phyloP scores from a whole-genome alignment of 2,797 vertebrate species.

The Sphaeramia orbicularis region DNA sequence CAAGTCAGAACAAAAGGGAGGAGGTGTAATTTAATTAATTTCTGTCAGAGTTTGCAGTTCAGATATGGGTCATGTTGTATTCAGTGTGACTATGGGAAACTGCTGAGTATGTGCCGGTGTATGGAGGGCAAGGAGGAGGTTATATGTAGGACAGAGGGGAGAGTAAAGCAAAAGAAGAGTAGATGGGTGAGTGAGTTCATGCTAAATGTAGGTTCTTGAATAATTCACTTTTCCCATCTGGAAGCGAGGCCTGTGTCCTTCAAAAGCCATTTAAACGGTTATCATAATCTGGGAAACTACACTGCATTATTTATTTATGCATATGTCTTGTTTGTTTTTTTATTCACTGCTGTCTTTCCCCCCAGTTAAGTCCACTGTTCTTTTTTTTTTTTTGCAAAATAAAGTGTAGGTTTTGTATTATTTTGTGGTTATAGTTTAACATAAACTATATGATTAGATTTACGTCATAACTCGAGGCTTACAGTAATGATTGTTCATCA shows the following conservation, averaged over 20 bases:
- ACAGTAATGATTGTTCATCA: conserved; percentile 13
- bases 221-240: conserved; percentile 71
- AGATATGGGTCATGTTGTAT: conserved; percentile 33
- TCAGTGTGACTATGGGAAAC: conserved; percentile 32
- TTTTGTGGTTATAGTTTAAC: conserved; percentile 1
- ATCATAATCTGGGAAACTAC: conserved; percentile 27
- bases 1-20: neutral
- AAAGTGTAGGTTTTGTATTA: neutral
- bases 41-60: conserved; percentile 22
- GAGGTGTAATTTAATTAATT: conserved; percentile 9
- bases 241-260: conserved; percentile 52
- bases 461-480: neutral
- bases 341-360: conserved; percentile 11
- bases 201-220: conserved; percentile 71
- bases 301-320: conserved; percentile 25
- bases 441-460: neutral
- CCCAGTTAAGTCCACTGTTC: too few relatives aligned
- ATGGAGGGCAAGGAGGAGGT: conserved; percentile 33
- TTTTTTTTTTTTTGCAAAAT: neutral
- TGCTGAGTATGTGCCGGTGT: conserved; percentile 29
- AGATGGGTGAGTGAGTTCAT: conserved; percentile 64
- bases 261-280: conserved; percentile 49
- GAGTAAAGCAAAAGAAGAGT: conserved; percentile 8
- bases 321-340: conserved; percentile 19
- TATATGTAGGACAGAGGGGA: conserved; percentile 25